A percentile compares a stretch with the other conserved stretches of the same genome.
Evolutionary conservation across 1,140 invertebrate species (phyloP).

Genomic region (Megathymus violae): DNA sequence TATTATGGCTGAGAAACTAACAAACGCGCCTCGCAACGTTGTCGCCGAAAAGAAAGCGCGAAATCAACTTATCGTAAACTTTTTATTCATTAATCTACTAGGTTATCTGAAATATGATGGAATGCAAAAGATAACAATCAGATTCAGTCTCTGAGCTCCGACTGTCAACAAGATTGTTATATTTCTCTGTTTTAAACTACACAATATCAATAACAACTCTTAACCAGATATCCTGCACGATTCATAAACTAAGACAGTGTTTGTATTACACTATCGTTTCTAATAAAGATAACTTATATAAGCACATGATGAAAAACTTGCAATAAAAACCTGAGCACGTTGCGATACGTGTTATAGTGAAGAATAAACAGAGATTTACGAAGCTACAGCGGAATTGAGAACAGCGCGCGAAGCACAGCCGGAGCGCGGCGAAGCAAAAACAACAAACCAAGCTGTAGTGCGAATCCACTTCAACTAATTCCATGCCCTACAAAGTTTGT

Average conservation of each 20-base stretch:
- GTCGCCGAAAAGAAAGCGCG: no score
- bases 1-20: no score
- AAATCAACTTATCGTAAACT: no score
- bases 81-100: no score
- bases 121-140: no score
- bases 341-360: slow-evolving; percentile 20
- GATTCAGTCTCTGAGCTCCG: no score
- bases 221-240: neutral
- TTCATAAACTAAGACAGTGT: neutral
- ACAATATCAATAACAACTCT: no score
- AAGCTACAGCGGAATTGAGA: slow-evolving; percentile 23
- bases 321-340: slow-evolving; percentile 4
- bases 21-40: no score
- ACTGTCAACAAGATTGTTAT: no score
- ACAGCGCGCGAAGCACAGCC: slow-evolving; percentile 17
- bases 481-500: slow-evolving; percentile 39
- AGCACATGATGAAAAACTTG: slow-evolving; percentile 11
- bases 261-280: neutral
- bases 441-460: slow-evolving; percentile 28
- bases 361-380: slow-evolving; percentile 28
- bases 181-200: no score
- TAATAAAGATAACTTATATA: slow-evolving; percentile 1
- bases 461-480: slow-evolving; percentile 45
- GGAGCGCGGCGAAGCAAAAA: slow-evolving; percentile 27
- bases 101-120: no score